Evolutionary conservation across 2,797 vertebrate species (phyloP).

Genomic region (Buceros bicornis): DNA sequence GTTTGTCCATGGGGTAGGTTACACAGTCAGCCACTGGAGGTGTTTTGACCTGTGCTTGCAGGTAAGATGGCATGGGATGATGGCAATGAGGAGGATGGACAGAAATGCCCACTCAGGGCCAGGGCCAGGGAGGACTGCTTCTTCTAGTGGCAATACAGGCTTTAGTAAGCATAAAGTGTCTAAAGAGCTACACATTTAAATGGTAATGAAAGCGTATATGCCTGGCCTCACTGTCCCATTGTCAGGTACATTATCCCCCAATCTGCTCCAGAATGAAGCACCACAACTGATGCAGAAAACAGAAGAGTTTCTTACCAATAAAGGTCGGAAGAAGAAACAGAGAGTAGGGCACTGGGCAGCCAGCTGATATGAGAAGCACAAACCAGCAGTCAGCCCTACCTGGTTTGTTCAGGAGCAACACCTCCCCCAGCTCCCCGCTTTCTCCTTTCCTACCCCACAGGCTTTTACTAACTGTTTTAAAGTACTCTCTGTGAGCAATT

Average conservation of each 20-base stretch:
- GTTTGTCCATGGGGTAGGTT: accelerated
- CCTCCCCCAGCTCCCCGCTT: background rate
- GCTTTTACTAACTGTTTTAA: constrained; percentile 59
- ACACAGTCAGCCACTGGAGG: background rate
- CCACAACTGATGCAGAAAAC: background rate
- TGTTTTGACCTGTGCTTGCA: background rate
- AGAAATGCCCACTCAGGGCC: background rate
- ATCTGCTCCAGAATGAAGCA: background rate
- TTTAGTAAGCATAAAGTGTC: background rate
- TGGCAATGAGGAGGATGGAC: background rate
- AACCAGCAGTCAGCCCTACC: background rate
- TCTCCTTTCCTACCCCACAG: constrained; percentile 7
- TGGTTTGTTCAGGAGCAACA: background rate
- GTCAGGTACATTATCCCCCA: background rate
- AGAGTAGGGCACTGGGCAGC: background rate
- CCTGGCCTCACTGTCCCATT: background rate
- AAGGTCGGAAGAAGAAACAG: background rate
- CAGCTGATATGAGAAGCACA: background rate
- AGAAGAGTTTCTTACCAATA: background rate
- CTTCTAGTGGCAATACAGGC: background rate
- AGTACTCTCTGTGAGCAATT: constrained; percentile 59
- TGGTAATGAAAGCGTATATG: background rate
- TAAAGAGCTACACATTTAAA: background rate
- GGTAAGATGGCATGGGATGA: accelerated
- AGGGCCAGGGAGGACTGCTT: background rate